Evolutionary conservation across 2,888 invertebrate species (phyloP).

Genomic region (Neoitamus cyanurus): DNA sequence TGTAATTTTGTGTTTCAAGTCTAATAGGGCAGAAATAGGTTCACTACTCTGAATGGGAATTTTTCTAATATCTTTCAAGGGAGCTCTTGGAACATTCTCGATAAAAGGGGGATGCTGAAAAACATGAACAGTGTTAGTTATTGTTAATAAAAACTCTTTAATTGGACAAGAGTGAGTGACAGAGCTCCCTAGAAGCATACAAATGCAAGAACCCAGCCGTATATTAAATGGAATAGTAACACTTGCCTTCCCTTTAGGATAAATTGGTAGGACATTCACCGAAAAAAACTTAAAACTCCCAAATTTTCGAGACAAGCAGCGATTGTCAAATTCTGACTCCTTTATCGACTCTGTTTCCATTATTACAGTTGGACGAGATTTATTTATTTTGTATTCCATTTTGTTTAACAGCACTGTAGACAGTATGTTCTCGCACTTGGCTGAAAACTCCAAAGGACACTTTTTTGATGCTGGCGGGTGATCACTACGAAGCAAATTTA

Average conservation of each 20-base stretch:
- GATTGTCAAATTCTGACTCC: not conserved
- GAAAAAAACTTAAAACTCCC: not conserved
- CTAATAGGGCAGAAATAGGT: too few species aligned
- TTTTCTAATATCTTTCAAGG: not conserved
- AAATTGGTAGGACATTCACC: not conserved
- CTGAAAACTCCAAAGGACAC: not conserved
- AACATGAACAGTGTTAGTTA: not conserved
- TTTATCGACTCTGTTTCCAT: not conserved
- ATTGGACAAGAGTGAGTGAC: not conserved
- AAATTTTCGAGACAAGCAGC: not conserved
- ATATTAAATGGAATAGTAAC: not conserved
- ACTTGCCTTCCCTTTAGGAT: not conserved
- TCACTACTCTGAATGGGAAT: too few species aligned
- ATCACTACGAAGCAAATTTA: not conserved
- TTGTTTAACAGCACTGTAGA: not conserved
- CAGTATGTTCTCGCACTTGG: not conserved
- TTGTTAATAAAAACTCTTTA: not conserved
- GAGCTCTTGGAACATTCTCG: not conserved
- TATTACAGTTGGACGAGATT: not conserved
- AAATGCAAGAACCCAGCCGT: not conserved
- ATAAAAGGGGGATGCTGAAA: not conserved
- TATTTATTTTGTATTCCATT: not conserved
- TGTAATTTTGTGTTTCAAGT: too few species aligned
- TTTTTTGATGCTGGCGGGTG: not conserved
- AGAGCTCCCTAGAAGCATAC: not conserved